Conservation (phyloP, 1,140 invertebrate genomes). For the Riptortus pedestris region DNA sequence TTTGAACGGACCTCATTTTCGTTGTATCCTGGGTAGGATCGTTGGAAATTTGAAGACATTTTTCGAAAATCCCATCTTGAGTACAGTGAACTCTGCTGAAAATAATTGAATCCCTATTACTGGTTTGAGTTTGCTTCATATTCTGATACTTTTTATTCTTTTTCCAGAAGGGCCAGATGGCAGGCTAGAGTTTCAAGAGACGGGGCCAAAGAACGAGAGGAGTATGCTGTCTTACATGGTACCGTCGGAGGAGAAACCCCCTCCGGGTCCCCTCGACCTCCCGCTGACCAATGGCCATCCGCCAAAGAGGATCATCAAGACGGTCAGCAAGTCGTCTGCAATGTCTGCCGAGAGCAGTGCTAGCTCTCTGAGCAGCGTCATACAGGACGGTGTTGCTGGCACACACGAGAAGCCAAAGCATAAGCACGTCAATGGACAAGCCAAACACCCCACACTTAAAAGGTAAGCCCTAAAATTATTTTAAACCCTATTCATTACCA, state of each 20-base stretch:
- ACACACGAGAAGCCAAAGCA: conserved; percentile 28
- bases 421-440: conserved; percentile 35
- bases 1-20: no score
- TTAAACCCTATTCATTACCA: no score
- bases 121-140: no score
- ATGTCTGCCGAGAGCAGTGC: conserved; percentile 31
- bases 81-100: no score
- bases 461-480: conserved; percentile 39
- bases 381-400: conserved; percentile 11
- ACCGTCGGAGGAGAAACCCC: conserved; percentile 51
- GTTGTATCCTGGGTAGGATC: no score
- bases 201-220: neutral
- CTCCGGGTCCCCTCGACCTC: conserved; percentile 38
- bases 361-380: conserved; percentile 28
- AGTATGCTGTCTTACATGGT: conserved; percentile 54
- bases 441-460: conserved; percentile 44
- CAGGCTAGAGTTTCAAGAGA: neutral
- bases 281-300: conserved; percentile 26
- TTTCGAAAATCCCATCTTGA: no score
- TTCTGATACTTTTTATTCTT: no score
- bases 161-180: no score
- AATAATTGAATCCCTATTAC: no score
- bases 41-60: no score
- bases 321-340: conserved; percentile 22
- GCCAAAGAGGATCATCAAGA: conserved; percentile 29